These are phyloP conservation scores for Chrysolina haemoptera DNA, from an alignment of 2,888 invertebrate species.

Conservation along the genomic window DNA sequence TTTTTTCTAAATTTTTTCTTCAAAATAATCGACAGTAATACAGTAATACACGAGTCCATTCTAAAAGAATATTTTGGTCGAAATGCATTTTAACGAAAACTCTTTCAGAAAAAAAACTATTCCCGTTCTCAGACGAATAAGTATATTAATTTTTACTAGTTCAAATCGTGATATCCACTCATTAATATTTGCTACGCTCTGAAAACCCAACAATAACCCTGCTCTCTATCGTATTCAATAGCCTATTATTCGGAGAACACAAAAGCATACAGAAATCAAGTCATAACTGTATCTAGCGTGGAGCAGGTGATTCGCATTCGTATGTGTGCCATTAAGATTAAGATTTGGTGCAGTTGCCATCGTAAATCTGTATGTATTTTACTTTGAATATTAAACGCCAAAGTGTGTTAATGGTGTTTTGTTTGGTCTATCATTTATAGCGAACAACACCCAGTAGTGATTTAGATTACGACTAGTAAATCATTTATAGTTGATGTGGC, in stretches of 20 bases:
- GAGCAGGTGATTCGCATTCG: slow-evolving; percentile 22
- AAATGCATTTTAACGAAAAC: too few relatives aligned
- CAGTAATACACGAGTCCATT: too few relatives aligned
- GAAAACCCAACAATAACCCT: too few relatives aligned
- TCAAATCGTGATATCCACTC: too few relatives aligned
- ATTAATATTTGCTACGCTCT: too few relatives aligned
- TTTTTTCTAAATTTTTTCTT: too few relatives aligned
- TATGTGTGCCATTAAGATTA: slow-evolving; percentile 17
- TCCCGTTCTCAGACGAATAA: too few relatives aligned
- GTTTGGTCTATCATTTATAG: slow-evolving; percentile 5
- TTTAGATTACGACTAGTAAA: not conserved
- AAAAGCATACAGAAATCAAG: not conserved
- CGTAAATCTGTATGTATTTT: slow-evolving; percentile 20
- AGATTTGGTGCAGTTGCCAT: slow-evolving; percentile 23
- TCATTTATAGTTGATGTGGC: not conserved
- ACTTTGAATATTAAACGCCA: slow-evolving; percentile 12
- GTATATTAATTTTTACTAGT: too few relatives aligned
- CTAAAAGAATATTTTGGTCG: too few relatives aligned
- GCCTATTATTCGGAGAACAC: not conserved
- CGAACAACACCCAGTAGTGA: not conserved
- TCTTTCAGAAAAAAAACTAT: too few relatives aligned
- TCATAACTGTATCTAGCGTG: not conserved
- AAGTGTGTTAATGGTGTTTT: slow-evolving; percentile 15
- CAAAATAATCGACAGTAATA: too few relatives aligned
- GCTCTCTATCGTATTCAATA: not conserved